Base-by-base conservation (phyloP, 2,888 invertebrate species). In the Arge pagana region DNA sequence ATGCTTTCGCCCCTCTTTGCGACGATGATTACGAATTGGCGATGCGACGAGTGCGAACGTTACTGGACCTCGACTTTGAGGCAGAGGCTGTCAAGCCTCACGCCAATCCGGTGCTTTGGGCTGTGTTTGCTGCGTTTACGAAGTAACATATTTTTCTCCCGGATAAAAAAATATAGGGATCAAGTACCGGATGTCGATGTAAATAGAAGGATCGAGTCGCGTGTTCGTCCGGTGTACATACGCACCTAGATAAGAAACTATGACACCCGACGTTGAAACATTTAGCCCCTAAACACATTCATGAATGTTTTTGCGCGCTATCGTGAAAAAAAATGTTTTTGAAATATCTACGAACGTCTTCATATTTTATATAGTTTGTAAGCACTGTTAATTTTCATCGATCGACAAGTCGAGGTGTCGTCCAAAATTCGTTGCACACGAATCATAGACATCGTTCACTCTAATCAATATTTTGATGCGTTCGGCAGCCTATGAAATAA, bases 21-120 rank as follows among this genome's bases (percentile, higher is more conserved):
- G 95, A 96, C 68, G 96, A 97, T 71, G 97, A 97, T 79, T 98
- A 98, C 76, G 97, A 98, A 80, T 82, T 98, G 65, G 99, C 98
- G 55, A 98, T 97, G 88, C 91, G 96, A 70, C 88, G 99, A 71
- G 96, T 99, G 42, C 86, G 98, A 63, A 92, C 95, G 68, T 84
- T 99, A 41, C 84, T 99, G 64, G 98, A 99, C 78, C 84, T 98
- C 66, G 97, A 99, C 80, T 93, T 95, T 78, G 98, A 99, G 78
- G 88, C 90, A 39, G 98, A 99, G 79, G 89, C 94, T 60, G 87
- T 90, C 79, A 95, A 97, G 79, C 84, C 90, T 39, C 90, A 90
- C 74, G 88, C 91, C 54, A 90, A 90, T 71, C 96, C 97, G 77
- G 88, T 97, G 66, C 89, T 99, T 82, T 99, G 98, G 98, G 96